Conservation (phyloP, 2,113 vertebrate species). For the Pantherophis guttatus region DNA sequence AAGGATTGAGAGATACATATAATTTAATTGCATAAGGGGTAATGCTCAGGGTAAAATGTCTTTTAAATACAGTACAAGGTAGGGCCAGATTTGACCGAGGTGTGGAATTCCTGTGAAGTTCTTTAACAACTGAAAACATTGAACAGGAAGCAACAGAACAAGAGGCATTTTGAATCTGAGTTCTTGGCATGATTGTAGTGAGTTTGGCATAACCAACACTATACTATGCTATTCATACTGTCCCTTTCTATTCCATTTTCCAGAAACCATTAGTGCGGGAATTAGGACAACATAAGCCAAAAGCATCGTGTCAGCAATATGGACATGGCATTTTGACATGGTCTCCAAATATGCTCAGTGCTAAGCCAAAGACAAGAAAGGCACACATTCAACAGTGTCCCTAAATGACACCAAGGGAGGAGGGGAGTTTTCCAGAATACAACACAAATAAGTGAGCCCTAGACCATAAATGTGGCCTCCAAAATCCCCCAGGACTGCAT, state of each 20-base stretch:
- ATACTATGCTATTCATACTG: not conserved
- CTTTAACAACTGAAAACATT: not conserved
- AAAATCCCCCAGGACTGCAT: not conserved
- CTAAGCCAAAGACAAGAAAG: not conserved
- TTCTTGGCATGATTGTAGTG: not conserved
- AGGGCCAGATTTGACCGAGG: not conserved
- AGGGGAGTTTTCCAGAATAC: not conserved
- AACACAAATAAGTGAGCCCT: not conserved
- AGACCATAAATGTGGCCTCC: not conserved
- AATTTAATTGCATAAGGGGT: not conserved
- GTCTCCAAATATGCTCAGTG: not conserved
- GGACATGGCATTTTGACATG: not conserved
- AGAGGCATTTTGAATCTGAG: not conserved
- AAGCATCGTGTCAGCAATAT: not conserved
- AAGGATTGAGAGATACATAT: not conserved
- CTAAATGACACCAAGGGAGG: not conserved
- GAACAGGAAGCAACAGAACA: not conserved
- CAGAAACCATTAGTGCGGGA: not conserved
- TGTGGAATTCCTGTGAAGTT: not conserved
- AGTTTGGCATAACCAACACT: not conserved
- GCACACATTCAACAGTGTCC: not conserved
- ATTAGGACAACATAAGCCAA: not conserved
- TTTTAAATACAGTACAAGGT: not conserved
- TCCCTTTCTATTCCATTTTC: not conserved
- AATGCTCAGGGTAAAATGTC: not conserved